These are phyloP conservation scores for Drosophila nr. perissopoda DNA, from an alignment of 2,888 invertebrate genomes.

Conservation along the genomic window DNA sequence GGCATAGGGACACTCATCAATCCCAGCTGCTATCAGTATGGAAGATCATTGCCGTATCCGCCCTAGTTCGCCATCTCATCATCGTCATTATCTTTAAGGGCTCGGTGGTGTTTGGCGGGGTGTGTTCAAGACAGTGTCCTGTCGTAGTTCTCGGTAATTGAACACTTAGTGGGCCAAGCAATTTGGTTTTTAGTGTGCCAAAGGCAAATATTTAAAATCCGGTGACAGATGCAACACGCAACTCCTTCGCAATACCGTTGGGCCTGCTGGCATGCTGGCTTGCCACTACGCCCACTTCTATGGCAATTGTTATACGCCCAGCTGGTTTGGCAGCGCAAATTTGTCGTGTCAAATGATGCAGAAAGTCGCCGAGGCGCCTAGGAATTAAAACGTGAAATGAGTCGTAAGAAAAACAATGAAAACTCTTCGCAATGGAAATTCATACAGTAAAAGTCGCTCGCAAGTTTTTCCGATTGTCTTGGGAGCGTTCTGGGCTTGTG, in stretches of 20 bases:
- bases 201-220: slow-evolving; percentile 69
- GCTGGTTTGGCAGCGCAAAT: slow-evolving; percentile 60
- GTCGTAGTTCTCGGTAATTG: slow-evolving; percentile 63
- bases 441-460: slow-evolving; percentile 48
- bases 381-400: slow-evolving; percentile 83
- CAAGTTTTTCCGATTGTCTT: slow-evolving; percentile 75
- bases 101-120: neutral
- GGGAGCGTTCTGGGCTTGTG: slow-evolving; percentile 45
- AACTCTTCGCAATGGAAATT: slow-evolving; percentile 58
- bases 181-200: slow-evolving; percentile 66
- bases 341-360: slow-evolving; percentile 77
- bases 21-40: slow-evolving; percentile 78
- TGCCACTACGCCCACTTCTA: slow-evolving; percentile 25
- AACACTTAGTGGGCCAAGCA: slow-evolving; percentile 76
- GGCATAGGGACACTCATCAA: slow-evolving; percentile 53
- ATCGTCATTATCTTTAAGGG: slow-evolving; percentile 39
- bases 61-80: neutral
- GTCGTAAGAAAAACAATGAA: slow-evolving; percentile 81
- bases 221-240: slow-evolving; percentile 32
- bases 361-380: slow-evolving; percentile 69
- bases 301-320: slow-evolving; percentile 28
- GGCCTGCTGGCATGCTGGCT: neutral
- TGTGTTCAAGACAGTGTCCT: neutral
- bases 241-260: slow-evolving; percentile 39
- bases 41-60: slow-evolving; percentile 54